Percentiles rank a stretch among this genome's conserved stretches.
Evolutionary conservation across 1,140 invertebrate genomes (phyloP).

Genomic region (Hyles euphorbiae): DNA sequence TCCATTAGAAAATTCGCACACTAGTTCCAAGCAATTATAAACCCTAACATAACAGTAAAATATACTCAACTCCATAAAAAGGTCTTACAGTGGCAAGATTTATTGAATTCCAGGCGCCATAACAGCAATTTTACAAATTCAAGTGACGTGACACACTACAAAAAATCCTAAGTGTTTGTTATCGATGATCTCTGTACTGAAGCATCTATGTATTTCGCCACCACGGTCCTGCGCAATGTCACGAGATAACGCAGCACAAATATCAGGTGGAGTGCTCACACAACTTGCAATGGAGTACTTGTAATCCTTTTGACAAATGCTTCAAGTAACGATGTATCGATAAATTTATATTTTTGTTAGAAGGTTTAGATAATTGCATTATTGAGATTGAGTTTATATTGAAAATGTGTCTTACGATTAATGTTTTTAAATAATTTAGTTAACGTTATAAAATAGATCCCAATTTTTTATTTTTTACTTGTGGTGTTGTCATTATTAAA

Average conservation of each 20-base stretch:
- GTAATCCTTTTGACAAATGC: conserved; percentile 36
- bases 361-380: too few species aligned
- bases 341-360: background rate
- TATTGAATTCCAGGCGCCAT: conserved; percentile 1
- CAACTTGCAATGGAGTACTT: conserved; percentile 33
- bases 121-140: background rate
- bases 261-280: conserved; percentile 56
- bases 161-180: conserved; percentile 4
- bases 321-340: conserved; percentile 18
- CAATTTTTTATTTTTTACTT: too few species aligned
- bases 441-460: too few species aligned
- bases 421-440: too few species aligned
- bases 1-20: too few species aligned
- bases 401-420: too few species aligned
- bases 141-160: conserved; percentile 8
- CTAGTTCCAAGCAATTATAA: too few species aligned
- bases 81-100: too few species aligned
- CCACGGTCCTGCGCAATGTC: conserved; percentile 46
- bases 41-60: too few species aligned
- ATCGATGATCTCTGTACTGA: conserved; percentile 12
- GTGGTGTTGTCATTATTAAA: too few species aligned
- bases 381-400: too few species aligned
- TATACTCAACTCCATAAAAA: too few species aligned
- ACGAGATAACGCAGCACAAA: conserved; percentile 52
- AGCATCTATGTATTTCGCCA: conserved; percentile 48